phyloP scores from a whole-genome alignment of 2,888 invertebrate genomes.

The Chrysomela aeneicollis region DNA sequence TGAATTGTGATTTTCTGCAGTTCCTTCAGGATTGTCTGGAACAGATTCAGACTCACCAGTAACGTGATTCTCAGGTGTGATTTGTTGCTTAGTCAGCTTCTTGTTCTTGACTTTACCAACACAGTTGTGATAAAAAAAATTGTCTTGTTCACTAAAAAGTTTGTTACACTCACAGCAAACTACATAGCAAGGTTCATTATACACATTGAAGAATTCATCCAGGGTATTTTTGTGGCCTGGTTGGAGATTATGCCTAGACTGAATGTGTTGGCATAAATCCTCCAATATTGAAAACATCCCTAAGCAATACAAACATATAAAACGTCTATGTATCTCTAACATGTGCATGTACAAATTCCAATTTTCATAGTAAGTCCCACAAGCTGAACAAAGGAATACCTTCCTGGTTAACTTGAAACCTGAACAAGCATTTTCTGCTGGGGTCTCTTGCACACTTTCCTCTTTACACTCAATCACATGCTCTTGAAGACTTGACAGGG shows the following conservation, averaged over 20 bases:
- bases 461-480: slow-evolving; percentile 71
- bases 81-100: slow-evolving; percentile 46
- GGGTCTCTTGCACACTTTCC: slow-evolving; percentile 42
- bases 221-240: slow-evolving; percentile 73
- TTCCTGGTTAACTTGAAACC: slow-evolving; percentile 76
- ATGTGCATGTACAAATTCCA: slow-evolving; percentile 88
- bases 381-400: slow-evolving; percentile 82
- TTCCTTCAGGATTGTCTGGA: slow-evolving; percentile 24
- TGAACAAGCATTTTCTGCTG: slow-evolving; percentile 60
- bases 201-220: slow-evolving; percentile 72
- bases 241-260: slow-evolving; percentile 79
- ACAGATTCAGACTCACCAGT: slow-evolving; percentile 50
- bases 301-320: slow-evolving; percentile 84
- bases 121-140: slow-evolving; percentile 80
- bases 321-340: slow-evolving; percentile 81
- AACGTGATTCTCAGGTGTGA: slow-evolving; percentile 52
- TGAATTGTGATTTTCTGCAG: slow-evolving; percentile 2
- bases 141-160: slow-evolving; percentile 78
- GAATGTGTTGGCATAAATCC: slow-evolving; percentile 79
- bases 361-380: slow-evolving; percentile 84
- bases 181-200: slow-evolving; percentile 75
- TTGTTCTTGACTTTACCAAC: slow-evolving; percentile 43
- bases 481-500: slow-evolving; percentile 72
- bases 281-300: slow-evolving; percentile 84
- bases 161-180: slow-evolving; percentile 85